phyloP scores from a whole-genome alignment of 2,888 invertebrate genomes.

The Drosophila yooni region DNA sequence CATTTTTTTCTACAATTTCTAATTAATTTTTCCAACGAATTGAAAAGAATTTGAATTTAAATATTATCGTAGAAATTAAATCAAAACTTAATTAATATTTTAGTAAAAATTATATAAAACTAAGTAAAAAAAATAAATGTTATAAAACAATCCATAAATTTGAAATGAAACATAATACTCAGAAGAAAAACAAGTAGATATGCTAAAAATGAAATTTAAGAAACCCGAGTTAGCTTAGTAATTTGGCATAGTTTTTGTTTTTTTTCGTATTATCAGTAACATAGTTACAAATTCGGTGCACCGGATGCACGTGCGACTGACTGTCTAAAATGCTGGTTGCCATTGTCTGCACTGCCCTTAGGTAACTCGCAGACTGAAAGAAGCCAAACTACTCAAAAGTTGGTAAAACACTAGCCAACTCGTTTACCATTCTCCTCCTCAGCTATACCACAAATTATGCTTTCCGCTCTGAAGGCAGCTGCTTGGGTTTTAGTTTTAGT shows the following conservation, averaged over 20 bases:
- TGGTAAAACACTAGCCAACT: not conserved
- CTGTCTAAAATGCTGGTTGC: conserved; percentile 1
- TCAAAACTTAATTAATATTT: not conserved
- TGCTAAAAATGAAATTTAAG: not conserved
- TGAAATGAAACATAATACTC: not conserved
- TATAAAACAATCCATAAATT: not conserved
- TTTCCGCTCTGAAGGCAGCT: conserved; percentile 52
- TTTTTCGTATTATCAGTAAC: not conserved
- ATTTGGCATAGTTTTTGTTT: not conserved
- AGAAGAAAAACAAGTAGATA: not conserved
- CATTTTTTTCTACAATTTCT: not conserved
- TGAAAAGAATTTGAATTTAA: not conserved
- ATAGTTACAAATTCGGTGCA: not conserved
- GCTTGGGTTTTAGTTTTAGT: conserved; percentile 22
- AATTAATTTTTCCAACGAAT: not conserved
- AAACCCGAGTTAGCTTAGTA: not conserved
- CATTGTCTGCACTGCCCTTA: conserved; percentile 28
- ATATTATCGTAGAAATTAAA: not conserved
- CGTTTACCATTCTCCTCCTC: not conserved
- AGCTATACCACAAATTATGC: conserved; percentile 63
- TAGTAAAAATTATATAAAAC: not conserved
- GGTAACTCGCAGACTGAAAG: conserved; percentile 34
- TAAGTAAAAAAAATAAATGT: not conserved
- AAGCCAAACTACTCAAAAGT: conserved; percentile 39
- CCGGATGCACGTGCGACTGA: not conserved